Base-by-base conservation (phyloP, 2,888 invertebrate genomes). In the Leistus spinibarbis region DNA sequence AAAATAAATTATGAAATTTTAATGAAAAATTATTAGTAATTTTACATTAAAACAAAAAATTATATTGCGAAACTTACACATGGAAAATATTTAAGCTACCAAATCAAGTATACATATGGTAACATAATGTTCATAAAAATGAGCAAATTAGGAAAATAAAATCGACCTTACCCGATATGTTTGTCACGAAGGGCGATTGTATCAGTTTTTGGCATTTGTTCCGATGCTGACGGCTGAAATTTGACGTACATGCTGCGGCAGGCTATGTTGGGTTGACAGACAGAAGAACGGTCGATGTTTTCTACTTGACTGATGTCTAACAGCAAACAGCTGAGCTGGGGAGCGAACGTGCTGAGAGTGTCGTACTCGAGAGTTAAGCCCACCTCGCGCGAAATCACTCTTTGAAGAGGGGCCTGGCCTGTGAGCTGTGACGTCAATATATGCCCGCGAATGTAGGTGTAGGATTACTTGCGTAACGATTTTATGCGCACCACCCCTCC, bases 121-220 rank as follows among this genome's bases (percentile, higher is more conserved):
- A n/a, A n/a, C n/a, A n/a, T n/a, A n/a, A n/a, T n/a, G n/a, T n/a
- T n/a, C n/a, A n/a, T n/a, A n/a, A n/a, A n/a, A n/a, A n/a, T n/a
- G n/a, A n/a, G n/a, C n/a, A n/a, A n/a, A n/a, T n/a, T n/a, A n/a
- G n/a, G n/a, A n/a, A 24, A 10, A 40, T 62, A 72, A 73, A 40
- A 54, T 70, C 20, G 22, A 63, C 85, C 92, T 92, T 85, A 95
- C 96, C 95, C 95, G 80, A 96, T 91, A 81, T 94, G 91, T 82
- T 93, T 91, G 83, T 95, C 92, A 53, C 96, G 89, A 68, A 95
- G 88, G 78, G 91, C 91, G 76, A 96, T 91, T 0, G 95, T 96
- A 82, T 95, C 94, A 77, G 89, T 87, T 86, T 95, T 95, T 23
- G 92, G 87, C 89, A 95, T 89, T 76, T 91, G 91, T 85, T 95